Evolutionary conservation across 1,140 invertebrate species (phyloP), one percentile per base, ranked within the genome.

Genomic region (Drosophila pectinifera): DNA sequence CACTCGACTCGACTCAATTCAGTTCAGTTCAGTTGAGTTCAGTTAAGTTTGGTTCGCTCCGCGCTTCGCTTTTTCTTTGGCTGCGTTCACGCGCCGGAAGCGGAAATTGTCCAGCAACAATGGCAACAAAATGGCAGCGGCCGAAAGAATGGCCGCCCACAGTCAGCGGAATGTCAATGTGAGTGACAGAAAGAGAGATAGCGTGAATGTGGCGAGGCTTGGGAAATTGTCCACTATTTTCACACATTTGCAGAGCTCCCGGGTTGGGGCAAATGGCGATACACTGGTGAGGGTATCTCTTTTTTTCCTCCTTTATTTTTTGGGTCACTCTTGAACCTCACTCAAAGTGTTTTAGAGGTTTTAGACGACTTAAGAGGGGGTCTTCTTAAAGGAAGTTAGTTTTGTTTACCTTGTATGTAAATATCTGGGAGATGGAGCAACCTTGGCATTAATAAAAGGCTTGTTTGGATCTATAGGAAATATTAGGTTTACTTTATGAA

Each of bases 41-140:
- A 42, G 64, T 68, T 34, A 24, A 39, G 41, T 65, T 59, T 28
- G 49, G 36, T 24, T 53, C 20, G 38, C 22, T 67, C 54, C 26
- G 41, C 56, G 41, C 38, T 54, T 46, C 34, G 53, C 67, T 42
- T 63, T 73, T 65, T 58, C 41, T 46, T 62, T 45, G 70, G 61
- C 62, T 77, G 72, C 79, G 67, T 69, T 81, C 74, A 89, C 84
- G 84, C 83, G 79, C 83, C 83, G 83, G 84, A 88, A 89, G 59
- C 83, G 83, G 83, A 88, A 88, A 88, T 88, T 88, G 84, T 89
- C 78, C 84, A 67, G 67, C 83, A 77, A 86, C 83, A 86, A 88
- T 82, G 80, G 65, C 84, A 80, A 73, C 83, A 85, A 86, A 86
- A 81, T 86, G 74, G 68, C 82, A 75, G 45, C 68, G 65, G 51